Base-by-base conservation (phyloP, 2,888 invertebrate species). In the Nymphalis c-album region DNA sequence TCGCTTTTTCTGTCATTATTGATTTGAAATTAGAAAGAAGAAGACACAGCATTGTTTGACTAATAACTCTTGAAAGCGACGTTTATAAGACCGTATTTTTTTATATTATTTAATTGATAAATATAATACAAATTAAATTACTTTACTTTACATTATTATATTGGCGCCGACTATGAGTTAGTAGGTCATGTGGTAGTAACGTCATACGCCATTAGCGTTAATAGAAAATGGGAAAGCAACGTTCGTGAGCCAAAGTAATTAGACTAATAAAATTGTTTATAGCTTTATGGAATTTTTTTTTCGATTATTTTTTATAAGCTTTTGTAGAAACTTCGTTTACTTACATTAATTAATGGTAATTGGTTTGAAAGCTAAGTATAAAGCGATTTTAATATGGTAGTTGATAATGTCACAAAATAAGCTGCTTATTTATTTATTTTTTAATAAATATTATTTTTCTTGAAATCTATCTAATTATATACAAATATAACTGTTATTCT, bases 201-300 rank as follows among this genome's bases (percentile, higher is more conserved):
- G 75, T 73, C 77, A 76, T 76, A 64, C 59, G 63, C 73, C 75
- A 78, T 80, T 77, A 80, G 67, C 71, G 70, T 77, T 75, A 78
- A 75, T 78, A 60, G 57, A 47, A 57, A 70, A 60, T 68, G 59
- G 50, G 61, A 67, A 64, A 59, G 61, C 60, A 50, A 40, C 50
- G 58, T 61, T 59, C 61, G 47, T 53, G 47, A 18, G 64, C 60
- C 4, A 18, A 57, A 17, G 51, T 53, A 53, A 58, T 66, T 68
- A 61, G 31, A 26, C 57, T 35, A 40, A 40, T 57, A 16, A n/a
- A 7, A 55, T 31, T 17, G 40, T 40, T 55, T 17, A n/a, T n/a
- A 35, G 7, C 31, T 57, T 57, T 53, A 53, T 1, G 18, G n/a
- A 7, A 35, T 10, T 22, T 53, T 53, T 8, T 6, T 26, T 13